Percentiles rank a stretch among this genome's conserved stretches.
phyloP scores from a whole-genome alignment of 2,113 vertebrate genomes.

The Sturnus vulgaris region DNA sequence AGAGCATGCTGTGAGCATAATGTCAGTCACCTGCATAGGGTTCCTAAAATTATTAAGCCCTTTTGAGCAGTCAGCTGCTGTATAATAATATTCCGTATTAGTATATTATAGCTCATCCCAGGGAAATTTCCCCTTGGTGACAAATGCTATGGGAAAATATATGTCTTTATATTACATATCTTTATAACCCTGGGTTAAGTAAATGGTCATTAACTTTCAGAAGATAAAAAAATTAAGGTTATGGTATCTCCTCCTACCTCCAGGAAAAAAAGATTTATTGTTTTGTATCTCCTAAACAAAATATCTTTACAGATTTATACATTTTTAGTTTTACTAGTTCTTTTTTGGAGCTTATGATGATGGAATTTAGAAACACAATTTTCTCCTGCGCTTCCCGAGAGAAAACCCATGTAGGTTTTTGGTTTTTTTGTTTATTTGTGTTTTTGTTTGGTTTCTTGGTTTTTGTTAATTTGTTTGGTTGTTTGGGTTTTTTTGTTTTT shows the following conservation, averaged over 20 bases:
- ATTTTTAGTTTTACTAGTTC: not conserved
- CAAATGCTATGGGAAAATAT: not conserved
- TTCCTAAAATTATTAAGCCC: not conserved
- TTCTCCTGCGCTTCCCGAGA: not conserved
- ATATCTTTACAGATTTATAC: not conserved
- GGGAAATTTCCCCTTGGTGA: not conserved
- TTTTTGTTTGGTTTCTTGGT: not conserved
- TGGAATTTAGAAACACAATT: not conserved
- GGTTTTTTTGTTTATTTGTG: not conserved
- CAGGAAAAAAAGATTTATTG: not conserved
- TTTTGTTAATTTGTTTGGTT: not conserved
- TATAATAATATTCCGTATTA: not conserved
- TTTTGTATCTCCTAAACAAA: not conserved
- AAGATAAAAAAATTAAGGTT: not conserved
- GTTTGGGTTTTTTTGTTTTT: no score
- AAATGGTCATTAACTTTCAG: not conserved
- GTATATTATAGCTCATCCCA: not conserved
- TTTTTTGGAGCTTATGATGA: not conserved
- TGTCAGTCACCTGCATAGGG: not conserved
- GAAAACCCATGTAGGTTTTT: not conserved
- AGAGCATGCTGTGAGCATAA: fast-evolving
- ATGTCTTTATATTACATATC: no score
- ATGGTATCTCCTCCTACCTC: not conserved
- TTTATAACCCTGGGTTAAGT: not conserved
- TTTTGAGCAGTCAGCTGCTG: not conserved